Evolutionary conservation across 2,113 vertebrate species (phyloP), one percentile per base, ranked within the genome.

Genomic region (Tor tambroides): DNA sequence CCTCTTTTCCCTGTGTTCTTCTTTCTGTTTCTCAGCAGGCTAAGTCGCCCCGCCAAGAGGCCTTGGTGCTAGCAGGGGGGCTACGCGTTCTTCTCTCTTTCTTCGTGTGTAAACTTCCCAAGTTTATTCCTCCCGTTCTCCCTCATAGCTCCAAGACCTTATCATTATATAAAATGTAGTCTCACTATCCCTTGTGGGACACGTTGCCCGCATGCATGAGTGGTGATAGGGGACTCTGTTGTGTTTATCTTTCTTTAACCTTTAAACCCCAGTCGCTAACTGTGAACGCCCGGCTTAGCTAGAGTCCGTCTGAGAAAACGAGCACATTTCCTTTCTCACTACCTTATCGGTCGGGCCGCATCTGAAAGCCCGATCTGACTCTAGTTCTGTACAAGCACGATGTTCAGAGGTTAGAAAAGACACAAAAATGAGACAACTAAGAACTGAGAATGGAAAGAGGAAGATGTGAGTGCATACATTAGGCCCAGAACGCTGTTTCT

Each of bases 291-390:
- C 63, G 46, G 78, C 84, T 82, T 86, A 21, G 87, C 51, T 87
- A 81, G 79, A 79, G 63, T 26, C 83, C 63, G n/a, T 71, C 91
- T 93, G 91, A 92, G 90, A 93, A 92, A 74, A 69, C 54, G 85
- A 85, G 67, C 79, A 88, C 76, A 61, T 91, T 93, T 93, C 88
- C 91, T 94, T 92, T 94, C 93, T 91, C 92, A 92, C 87, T 91
- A 84, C 85, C 88, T 92, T 92, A 94, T 94, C 92, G 85, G 86
- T 63, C 87, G 28, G 85, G 88, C 89, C 88, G 88, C 10, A 41
- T 10, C 69, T 63, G 84, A 69, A 69, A 83, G 87, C 85, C 74
- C 14, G 23, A 75, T 38, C 32, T 67, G 80, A 90, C 80, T 46
- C 80, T 49, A 69, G 61, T 69, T 82, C 80, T 67, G 61, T 32